Percentiles rank a stretch among this genome's conserved stretches.
Conservation (phyloP, 1,140 invertebrate genomes). For the Daktulosphaira vitifoliae region DNA sequence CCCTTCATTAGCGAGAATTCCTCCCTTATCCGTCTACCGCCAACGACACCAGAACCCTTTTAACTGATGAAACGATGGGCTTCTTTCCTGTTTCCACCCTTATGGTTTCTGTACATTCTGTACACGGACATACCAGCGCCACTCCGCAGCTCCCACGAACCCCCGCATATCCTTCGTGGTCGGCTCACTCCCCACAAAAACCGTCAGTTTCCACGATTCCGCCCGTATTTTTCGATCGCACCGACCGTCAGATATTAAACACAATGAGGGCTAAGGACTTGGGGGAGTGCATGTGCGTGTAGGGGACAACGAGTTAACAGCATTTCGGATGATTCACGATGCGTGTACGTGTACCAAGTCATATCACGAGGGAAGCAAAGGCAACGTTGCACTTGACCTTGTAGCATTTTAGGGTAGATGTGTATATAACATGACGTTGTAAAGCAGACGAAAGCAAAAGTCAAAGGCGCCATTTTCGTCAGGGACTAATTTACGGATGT, state of each 20-base stretch:
- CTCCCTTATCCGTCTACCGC: not conserved
- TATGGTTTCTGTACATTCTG: too few species aligned
- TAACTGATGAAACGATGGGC: constrained; percentile 32
- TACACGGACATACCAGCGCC: too few species aligned
- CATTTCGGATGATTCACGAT: constrained; percentile 28
- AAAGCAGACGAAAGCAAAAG: not conserved
- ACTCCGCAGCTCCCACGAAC: too few species aligned
- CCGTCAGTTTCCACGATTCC: not conserved
- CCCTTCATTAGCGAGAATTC: constrained; percentile 30
- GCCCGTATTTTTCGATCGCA: not conserved
- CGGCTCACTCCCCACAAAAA: too few species aligned
- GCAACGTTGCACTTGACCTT: constrained; percentile 31
- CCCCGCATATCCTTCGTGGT: too few species aligned
- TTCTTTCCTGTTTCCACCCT: constrained; percentile 1
- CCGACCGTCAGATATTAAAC: constrained; percentile 28
- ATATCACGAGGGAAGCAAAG: constrained; percentile 15
- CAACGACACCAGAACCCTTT: constrained; percentile 8
- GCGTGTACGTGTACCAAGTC: not conserved
- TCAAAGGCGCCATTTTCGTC: constrained; percentile 12
- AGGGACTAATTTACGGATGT: too few species aligned
- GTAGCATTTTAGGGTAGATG: not conserved
- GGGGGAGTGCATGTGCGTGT: not conserved
- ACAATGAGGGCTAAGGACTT: constrained; percentile 8
- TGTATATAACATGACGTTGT: not conserved
- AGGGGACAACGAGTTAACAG: constrained; percentile 15